Base-by-base conservation (phyloP, 2,113 vertebrate genomes). In the Emydura subglobosa region DNA sequence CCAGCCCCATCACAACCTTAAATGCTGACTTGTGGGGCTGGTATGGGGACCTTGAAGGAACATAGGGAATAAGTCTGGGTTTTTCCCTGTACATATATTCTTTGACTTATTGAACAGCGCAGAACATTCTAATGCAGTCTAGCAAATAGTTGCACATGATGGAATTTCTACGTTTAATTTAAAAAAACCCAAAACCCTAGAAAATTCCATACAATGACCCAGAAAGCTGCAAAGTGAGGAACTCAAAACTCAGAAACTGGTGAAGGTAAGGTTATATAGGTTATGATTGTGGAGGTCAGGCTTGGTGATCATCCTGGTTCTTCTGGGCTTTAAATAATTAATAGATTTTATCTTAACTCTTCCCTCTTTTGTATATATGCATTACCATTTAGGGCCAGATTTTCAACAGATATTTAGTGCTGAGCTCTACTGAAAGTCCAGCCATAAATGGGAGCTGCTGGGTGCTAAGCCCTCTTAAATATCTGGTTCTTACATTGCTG, bases 321-420 rank as follows among this genome's bases (percentile, higher is more conserved):
- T 93, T 54, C 79, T 44, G 8, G 47, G 87, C 34, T 86, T 95
- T 95, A 95, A 86, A 94, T 39, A 87, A 65, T 34, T 14, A 16
- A 65, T 65, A 34, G 2, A 61, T 51, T 51, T 53, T 53, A 53
- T 42, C 68, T 24, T 74, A 42, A 42, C 21, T 74, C 68, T 72
- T 17, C 17, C 21, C 5, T 11, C 39, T 74, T 83, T 94, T 84
- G 61, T 34, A 53, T 84, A 92, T 84, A 92, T 90, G 74, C 50
- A 49, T 79, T 91, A 39, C 24, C 54, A 44, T 80, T 86, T 31
- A 68, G 81, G 81, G 89, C 47, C 79, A 83, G 31, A 49, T 95
- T 95, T 96, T 91, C 89, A 86, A 96, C 91, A 93, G 21, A 76
- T 25, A 22, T 39, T 76, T 29, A 39, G 14, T 6, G 2, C 90